These are phyloP conservation scores for Knipowitschia caucasica DNA, from an alignment of 2,797 vertebrate species.

Conservation along the genomic window DNA sequence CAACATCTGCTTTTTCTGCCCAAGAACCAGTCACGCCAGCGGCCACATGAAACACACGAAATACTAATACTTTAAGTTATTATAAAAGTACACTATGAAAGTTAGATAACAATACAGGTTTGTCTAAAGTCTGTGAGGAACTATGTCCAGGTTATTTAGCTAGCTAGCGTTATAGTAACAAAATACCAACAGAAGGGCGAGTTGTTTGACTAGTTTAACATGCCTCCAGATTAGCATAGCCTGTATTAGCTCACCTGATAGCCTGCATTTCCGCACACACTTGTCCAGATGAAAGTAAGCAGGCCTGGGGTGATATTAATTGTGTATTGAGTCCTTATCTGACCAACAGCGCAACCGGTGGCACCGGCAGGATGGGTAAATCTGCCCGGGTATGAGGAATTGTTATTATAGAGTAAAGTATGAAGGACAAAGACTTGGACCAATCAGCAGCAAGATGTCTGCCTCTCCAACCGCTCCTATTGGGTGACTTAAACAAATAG, in stretches of 20 bases:
- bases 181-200: background rate
- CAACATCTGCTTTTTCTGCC: accelerated
- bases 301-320: background rate
- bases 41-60: no score
- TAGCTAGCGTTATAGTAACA: background rate
- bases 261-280: constrained; percentile 26
- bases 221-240: background rate
- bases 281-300: background rate
- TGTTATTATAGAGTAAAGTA: accelerated
- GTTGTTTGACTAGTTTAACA: background rate
- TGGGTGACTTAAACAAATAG: background rate
- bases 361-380: background rate
- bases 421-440: constrained; percentile 1
- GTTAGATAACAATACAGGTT: no score
- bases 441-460: constrained; percentile 2
- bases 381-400: constrained; percentile 23
- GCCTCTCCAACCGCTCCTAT: background rate
- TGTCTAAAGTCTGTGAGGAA: no score
- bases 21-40: background rate
- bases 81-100: no score
- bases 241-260: constrained; percentile 37
- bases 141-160: no score
- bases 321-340: background rate
- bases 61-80: no score
- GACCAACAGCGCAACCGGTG: background rate